Evolutionary conservation across 2,797 vertebrate species (phyloP).

Genomic region (Rhabdophis nuchalis): DNA sequence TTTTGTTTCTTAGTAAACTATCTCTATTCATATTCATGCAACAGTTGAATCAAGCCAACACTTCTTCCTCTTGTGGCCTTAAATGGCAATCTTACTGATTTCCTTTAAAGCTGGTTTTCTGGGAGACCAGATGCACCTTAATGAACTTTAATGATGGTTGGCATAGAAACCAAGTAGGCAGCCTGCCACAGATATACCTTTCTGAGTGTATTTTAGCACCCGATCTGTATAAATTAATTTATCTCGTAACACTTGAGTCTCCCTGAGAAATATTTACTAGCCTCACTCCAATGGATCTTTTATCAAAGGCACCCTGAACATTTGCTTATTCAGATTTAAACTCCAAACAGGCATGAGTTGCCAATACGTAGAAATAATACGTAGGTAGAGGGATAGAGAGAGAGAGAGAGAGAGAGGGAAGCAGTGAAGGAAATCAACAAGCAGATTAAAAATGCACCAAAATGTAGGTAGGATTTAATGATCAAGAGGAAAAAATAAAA

Average conservation of each 20-base stretch:
- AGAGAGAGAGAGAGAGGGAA: too few relatives aligned
- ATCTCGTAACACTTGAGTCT: conserved; percentile 47
- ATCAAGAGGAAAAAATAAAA: background rate
- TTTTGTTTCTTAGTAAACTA: background rate
- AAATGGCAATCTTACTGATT: background rate
- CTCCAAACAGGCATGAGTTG: background rate
- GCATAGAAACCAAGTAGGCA: conserved; percentile 49
- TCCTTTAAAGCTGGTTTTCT: background rate
- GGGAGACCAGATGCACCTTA: conserved; percentile 32
- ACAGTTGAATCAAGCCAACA: background rate
- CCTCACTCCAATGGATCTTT: background rate
- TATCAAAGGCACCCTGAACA: background rate
- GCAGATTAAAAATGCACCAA: background rate
- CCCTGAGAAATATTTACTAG: conserved; percentile 47
- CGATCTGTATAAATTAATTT: conserved; percentile 21
- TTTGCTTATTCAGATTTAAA: rapidly evolving
- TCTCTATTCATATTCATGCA: background rate
- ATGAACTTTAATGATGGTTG: conserved; percentile 49
- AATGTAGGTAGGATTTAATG: background rate
- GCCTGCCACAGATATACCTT: conserved; percentile 24
- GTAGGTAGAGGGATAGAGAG: too few relatives aligned
- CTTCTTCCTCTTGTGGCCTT: background rate
- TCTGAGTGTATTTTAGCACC: background rate
- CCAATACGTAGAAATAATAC: background rate
- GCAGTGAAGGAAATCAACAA: background rate